A percentile compares a stretch with the other conserved stretches of the same genome.
These are phyloP conservation scores for Lamellibrachia satsuma DNA, from an alignment of 2,888 invertebrate species.

Conservation along the genomic window DNA sequence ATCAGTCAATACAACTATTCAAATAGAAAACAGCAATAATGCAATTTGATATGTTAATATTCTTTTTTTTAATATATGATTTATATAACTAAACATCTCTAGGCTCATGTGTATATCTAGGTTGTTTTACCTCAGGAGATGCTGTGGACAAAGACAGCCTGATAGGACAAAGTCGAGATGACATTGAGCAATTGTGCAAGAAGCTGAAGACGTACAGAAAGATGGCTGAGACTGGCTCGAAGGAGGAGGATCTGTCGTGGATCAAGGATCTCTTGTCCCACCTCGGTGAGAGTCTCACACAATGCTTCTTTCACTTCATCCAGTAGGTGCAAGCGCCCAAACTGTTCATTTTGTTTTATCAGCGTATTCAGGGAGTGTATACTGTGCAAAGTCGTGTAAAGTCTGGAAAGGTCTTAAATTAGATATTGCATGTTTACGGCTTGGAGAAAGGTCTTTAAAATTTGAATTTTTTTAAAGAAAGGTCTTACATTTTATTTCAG, in stretches of 20 bases:
- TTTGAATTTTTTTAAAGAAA: too few species aligned
- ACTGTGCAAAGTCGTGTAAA: too few species aligned
- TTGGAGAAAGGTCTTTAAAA: too few species aligned
- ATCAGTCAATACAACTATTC: too few species aligned
- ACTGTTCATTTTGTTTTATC: neutral
- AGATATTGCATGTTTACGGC: too few species aligned
- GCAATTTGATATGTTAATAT: too few species aligned
- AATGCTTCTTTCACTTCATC: neutral
- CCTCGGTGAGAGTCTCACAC: neutral
- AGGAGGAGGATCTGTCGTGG: neutral
- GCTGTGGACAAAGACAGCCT: neutral
- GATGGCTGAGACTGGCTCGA: neutral
- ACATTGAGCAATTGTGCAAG: neutral
- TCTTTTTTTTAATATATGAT: too few species aligned
- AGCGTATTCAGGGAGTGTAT: neutral
- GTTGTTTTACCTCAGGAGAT: neutral
- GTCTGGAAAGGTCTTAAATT: too few species aligned
- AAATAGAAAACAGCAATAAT: too few species aligned
- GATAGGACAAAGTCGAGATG: neutral
- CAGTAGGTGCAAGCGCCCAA: neutral
- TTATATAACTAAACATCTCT: neutral
- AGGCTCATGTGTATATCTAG: neutral
- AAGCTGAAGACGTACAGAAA: neutral
- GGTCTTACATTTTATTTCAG: too few species aligned
- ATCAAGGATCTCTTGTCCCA: neutral